Percentiles rank a stretch among this genome's conserved stretches.
Conservation (phyloP, 2,888 invertebrate species). For the Andrena praecox region DNA sequence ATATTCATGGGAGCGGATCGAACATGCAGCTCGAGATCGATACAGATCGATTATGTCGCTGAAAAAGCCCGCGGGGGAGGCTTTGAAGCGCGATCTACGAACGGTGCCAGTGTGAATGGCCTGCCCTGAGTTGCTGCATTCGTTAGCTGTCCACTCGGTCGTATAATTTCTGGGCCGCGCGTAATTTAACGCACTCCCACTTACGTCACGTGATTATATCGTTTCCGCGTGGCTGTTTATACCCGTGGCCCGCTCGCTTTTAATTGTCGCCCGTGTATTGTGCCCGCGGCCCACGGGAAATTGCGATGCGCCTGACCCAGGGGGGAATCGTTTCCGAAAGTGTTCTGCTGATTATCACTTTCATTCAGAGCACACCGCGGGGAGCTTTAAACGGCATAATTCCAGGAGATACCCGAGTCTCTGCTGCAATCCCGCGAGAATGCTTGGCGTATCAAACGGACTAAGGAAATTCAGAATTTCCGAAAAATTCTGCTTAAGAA, state of each 20-base stretch:
- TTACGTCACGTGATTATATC: conserved; percentile 58
- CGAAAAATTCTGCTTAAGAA: neutral
- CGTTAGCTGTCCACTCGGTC: conserved; percentile 54
- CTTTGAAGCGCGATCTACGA: conserved; percentile 19
- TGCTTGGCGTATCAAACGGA: neutral
- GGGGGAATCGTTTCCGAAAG: conserved; percentile 34
- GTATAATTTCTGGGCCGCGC: conserved; percentile 68
- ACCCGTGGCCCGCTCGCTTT: conserved; percentile 19
- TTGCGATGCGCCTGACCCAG: conserved; percentile 7
- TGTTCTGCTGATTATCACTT: conserved; percentile 18
- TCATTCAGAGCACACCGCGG: neutral
- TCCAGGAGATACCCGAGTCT: neutral
- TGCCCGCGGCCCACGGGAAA: conserved; percentile 27
- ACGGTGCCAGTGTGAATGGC: conserved; percentile 54
- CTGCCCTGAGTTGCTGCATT: conserved; percentile 41
- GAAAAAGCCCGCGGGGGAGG: conserved; percentile 16
- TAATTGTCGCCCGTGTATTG: conserved; percentile 31
- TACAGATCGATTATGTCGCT: conserved; percentile 32
- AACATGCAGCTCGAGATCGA: neutral
- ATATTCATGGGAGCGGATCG: neutral
- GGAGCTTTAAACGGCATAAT: neutral
- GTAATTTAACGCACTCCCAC: conserved; percentile 68
- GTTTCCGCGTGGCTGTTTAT: conserved; percentile 60
- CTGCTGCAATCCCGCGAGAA: neutral
- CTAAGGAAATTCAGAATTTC: neutral